These are phyloP conservation scores for Myotis lucifugus DNA, from an alignment of 2,113 vertebrate genomes.

Conservation along the genomic window DNA sequence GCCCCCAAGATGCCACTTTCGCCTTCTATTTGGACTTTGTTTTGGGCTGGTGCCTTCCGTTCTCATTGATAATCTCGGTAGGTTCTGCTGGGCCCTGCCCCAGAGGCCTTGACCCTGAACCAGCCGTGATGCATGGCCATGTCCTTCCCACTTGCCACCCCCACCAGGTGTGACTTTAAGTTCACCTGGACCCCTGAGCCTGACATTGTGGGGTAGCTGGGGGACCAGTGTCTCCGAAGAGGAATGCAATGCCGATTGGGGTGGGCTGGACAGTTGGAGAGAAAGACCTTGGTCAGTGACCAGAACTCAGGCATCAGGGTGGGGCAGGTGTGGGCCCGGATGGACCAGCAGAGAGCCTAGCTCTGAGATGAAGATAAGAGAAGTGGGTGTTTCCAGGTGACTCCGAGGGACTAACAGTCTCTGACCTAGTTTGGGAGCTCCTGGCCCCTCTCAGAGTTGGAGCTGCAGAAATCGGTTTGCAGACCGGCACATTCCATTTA, in stretches of 20 bases:
- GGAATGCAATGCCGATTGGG: neutral
- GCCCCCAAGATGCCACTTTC: neutral
- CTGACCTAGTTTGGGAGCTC: constrained; percentile 78
- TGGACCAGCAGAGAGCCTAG: neutral
- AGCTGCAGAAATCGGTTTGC: constrained; percentile 75
- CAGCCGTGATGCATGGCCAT: neutral
- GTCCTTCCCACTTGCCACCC: neutral
- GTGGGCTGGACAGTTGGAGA: neutral
- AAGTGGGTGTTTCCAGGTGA: neutral
- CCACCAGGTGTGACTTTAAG: neutral
- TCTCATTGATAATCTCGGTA: neutral
- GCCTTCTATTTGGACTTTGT: neutral
- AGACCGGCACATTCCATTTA: constrained; percentile 71
- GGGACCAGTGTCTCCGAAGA: neutral
- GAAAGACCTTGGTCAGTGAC: neutral
- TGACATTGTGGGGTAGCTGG: too few relatives aligned
- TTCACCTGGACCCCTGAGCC: neutral
- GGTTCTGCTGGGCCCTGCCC: neutral
- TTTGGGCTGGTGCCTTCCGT: neutral
- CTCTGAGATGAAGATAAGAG: neutral
- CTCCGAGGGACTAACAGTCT: neutral
- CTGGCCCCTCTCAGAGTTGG: constrained; percentile 14
- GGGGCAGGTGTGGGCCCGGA: accelerated
- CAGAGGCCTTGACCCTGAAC: neutral
- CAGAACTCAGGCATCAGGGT: neutral